Percentiles rank a stretch among this genome's conserved stretches.
Conservation (phyloP, 1,140 invertebrate genomes). For the Drosophila persimilis region DNA sequence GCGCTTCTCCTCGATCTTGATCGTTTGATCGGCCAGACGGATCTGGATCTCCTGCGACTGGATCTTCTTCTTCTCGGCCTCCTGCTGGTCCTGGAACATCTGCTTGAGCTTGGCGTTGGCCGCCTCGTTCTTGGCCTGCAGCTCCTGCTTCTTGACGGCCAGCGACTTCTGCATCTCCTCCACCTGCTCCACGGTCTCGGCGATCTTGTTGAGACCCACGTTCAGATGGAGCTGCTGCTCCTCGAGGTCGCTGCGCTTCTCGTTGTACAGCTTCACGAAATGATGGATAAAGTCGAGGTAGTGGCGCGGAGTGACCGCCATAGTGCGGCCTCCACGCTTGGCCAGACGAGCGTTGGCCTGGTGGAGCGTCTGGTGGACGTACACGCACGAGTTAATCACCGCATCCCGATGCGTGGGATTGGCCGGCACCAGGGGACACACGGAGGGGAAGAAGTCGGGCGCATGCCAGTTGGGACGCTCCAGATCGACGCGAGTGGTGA, state of each 20-base stretch:
- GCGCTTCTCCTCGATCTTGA: conserved; percentile 96
- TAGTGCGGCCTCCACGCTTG: conserved; percentile 96
- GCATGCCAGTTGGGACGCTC: conserved; percentile 92
- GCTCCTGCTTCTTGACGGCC: conserved; percentile 97
- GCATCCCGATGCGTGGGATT: conserved; percentile 94
- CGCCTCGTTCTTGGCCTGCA: conserved; percentile 99
- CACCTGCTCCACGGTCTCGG: conserved; percentile 99
- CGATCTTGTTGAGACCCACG: conserved; percentile 99
- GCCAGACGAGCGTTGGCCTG: conserved; percentile 94
- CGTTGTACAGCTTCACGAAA: conserved; percentile 98
- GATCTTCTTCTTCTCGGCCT: conserved; percentile 99
- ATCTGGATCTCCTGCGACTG: conserved; percentile 98
- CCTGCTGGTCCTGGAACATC: conserved; percentile 99
- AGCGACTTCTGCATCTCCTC: conserved; percentile 99
- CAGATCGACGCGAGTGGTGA: conserved; percentile 92
- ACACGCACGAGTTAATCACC: conserved; percentile 98
- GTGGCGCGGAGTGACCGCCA: conserved; percentile 98
- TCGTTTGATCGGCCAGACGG: conserved; percentile 93
- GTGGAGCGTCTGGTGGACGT: conserved; percentile 98
- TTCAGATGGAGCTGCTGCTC: conserved; percentile 99
- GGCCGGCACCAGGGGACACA: conserved; percentile 90
- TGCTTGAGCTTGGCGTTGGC: conserved; percentile 99
- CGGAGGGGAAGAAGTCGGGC: conserved; percentile 94
- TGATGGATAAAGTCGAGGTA: conserved; percentile 99
- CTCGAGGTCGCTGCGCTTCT: conserved; percentile 98